Evolutionary conservation across 2,797 vertebrate species (phyloP).

Genomic region (Gymnothorax javanicus): DNA sequence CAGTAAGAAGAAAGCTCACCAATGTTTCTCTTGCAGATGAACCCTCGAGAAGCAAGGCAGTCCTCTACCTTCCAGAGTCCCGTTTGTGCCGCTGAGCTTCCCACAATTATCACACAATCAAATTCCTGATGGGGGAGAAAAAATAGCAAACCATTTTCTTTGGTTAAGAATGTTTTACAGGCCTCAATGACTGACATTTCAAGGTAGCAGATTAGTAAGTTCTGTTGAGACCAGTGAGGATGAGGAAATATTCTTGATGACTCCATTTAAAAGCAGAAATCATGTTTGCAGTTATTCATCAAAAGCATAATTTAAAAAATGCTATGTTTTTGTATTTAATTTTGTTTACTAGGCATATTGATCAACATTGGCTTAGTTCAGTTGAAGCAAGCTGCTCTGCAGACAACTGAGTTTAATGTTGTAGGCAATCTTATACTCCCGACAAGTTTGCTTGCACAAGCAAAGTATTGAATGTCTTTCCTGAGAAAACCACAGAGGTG

Average conservation of each 20-base stretch:
- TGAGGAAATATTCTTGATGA: neutral
- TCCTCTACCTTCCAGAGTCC: conserved; percentile 85
- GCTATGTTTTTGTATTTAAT: neutral
- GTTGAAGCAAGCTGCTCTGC: neutral
- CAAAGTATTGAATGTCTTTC: neutral
- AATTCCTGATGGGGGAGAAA: conserved; percentile 55
- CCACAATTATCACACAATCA: conserved; percentile 85
- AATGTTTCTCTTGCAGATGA: conserved; percentile 83
- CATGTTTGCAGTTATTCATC: neutral
- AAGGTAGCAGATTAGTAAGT: neutral
- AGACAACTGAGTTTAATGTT: neutral
- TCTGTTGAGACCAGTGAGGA: neutral
- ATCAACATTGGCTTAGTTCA: neutral
- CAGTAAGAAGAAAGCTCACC: conserved; percentile 64
- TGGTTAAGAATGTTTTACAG: neutral
- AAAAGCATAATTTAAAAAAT: neutral
- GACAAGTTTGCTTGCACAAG: no score
- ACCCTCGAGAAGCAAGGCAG: conserved; percentile 74
- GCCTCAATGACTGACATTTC: neutral
- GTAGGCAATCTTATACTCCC: neutral
- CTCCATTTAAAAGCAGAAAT: neutral
- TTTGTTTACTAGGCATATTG: neutral
- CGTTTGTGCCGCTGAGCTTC: conserved; percentile 54
- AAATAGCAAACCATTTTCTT: neutral
- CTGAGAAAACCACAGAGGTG: neutral